A percentile compares a stretch with the other conserved stretches of the same genome.
Conservation (phyloP, 2,888 invertebrate species). For the Papilio gigon region DNA sequence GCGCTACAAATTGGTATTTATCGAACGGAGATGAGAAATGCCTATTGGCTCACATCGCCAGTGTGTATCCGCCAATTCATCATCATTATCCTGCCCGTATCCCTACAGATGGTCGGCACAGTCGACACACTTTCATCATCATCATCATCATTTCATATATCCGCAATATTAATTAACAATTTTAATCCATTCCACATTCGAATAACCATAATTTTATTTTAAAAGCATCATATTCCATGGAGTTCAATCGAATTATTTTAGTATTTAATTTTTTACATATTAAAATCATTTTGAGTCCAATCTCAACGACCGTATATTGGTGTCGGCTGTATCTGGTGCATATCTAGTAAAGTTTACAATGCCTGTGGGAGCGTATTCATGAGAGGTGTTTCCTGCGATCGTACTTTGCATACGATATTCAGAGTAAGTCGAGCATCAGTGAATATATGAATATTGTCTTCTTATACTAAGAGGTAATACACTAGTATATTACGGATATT, state of each 20-base stretch:
- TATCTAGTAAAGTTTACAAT: slow-evolving; percentile 15
- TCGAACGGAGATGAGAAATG: slow-evolving; percentile 25
- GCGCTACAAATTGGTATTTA: slow-evolving; percentile 32
- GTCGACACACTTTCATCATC: too few relatives aligned
- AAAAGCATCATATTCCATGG: too few relatives aligned
- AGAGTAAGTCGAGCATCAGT: slow-evolving; percentile 1
- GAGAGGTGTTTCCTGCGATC: slow-evolving; percentile 6
- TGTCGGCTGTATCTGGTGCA: slow-evolving; percentile 17
- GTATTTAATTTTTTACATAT: too few relatives aligned
- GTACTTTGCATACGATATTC: slow-evolving; percentile 27
- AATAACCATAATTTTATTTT: too few relatives aligned
- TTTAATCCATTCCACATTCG: too few relatives aligned
- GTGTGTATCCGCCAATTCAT: too few relatives aligned
- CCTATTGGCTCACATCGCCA: neutral
- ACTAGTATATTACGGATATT: neutral
- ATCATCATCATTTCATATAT: too few relatives aligned
- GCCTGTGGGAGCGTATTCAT: slow-evolving; percentile 23
- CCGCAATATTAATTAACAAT: neutral
- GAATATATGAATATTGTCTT: slow-evolving; percentile 19
- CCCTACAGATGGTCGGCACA: too few relatives aligned
- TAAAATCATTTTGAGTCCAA: too few relatives aligned
- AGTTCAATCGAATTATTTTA: too few relatives aligned
- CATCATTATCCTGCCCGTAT: too few relatives aligned
- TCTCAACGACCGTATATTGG: too few relatives aligned
- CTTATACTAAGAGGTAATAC: neutral